phyloP scores from a whole-genome alignment of 2,797 vertebrate genomes.

The Enteromius treurensis region DNA sequence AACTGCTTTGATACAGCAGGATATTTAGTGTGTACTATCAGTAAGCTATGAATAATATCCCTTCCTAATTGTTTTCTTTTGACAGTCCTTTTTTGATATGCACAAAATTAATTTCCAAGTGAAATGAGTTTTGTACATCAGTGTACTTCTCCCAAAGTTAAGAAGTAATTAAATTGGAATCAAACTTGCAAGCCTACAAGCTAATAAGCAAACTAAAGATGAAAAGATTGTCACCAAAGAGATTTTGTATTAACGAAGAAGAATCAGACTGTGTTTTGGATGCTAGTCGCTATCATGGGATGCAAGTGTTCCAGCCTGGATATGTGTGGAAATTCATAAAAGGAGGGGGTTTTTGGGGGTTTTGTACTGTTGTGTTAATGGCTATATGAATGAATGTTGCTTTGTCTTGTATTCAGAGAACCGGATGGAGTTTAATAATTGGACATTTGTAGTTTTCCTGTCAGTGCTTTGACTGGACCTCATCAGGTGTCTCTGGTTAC shows the following conservation, averaged over 20 bases:
- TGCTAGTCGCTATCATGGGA: neutral
- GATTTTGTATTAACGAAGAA: neutral
- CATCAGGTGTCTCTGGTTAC: slow-evolving; percentile 4
- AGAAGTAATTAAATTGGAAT: slow-evolving; percentile 22
- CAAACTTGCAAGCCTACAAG: neutral
- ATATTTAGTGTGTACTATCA: slow-evolving; percentile 9
- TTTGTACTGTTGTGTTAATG: neutral
- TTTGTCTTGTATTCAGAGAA: neutral
- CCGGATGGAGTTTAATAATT: neutral
- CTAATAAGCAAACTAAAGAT: neutral
- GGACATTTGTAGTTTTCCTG: neutral
- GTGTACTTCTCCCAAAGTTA: neutral
- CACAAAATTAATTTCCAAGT: slow-evolving; percentile 9
- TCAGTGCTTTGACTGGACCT: slow-evolving; percentile 6
- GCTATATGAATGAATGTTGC: neutral
- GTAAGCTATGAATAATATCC: slow-evolving; percentile 23
- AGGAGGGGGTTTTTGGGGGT: neutral
- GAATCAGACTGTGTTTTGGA: neutral
- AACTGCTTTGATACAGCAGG: neutral
- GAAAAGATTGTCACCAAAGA: neutral
- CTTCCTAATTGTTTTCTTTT: slow-evolving; percentile 23
- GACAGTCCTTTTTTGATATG: neutral
- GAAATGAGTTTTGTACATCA: slow-evolving; percentile 21
- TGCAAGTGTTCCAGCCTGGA: neutral
- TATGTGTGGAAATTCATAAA: neutral